Conservation (phyloP, 2,113 vertebrate species). For the Nibea albiflora region DNA sequence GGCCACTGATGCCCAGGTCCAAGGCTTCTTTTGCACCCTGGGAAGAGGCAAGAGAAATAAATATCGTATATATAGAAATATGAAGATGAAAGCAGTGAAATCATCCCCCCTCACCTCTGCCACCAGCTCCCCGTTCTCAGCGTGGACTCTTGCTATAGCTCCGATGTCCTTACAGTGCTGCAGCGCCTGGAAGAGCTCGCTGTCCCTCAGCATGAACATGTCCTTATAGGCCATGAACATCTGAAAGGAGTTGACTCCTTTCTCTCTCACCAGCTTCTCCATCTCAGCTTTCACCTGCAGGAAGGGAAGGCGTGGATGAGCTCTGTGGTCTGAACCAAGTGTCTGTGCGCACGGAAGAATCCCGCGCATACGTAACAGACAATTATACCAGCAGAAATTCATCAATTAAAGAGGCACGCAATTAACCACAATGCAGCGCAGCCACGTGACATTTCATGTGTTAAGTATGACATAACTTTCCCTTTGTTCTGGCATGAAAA, state of each 20-base stretch:
- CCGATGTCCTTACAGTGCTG: slow-evolving; percentile 94
- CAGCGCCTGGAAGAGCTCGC: slow-evolving; percentile 94
- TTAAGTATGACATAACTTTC: no score
- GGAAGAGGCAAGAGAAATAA: not conserved
- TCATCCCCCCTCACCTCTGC: slow-evolving; percentile 87
- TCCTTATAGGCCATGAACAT: slow-evolving; percentile 99
- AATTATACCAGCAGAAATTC: not conserved
- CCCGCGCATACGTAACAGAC: not conserved
- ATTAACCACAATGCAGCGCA: slow-evolving; percentile 10
- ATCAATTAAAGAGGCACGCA: not conserved
- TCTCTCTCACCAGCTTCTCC: slow-evolving; percentile 94
- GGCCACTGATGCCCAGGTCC: slow-evolving; percentile 95
- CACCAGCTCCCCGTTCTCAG: slow-evolving; percentile 97
- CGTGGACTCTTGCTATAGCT: slow-evolving; percentile 92
- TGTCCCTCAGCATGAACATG: slow-evolving; percentile 95
- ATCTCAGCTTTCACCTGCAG: slow-evolving; percentile 92
- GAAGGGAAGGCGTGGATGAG: not conserved
- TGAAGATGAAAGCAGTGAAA: not conserved
- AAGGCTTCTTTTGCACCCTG: slow-evolving; percentile 95
- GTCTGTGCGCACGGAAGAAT: not conserved
- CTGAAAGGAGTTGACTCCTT: slow-evolving; percentile 98
- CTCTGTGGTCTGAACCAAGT: not conserved
- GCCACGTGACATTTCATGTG: not conserved
- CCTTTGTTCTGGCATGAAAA: no score
- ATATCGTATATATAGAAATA: not conserved